Evolutionary conservation across 2,113 vertebrate species (phyloP).

Genomic region (Xiphophorus couchianus): DNA sequence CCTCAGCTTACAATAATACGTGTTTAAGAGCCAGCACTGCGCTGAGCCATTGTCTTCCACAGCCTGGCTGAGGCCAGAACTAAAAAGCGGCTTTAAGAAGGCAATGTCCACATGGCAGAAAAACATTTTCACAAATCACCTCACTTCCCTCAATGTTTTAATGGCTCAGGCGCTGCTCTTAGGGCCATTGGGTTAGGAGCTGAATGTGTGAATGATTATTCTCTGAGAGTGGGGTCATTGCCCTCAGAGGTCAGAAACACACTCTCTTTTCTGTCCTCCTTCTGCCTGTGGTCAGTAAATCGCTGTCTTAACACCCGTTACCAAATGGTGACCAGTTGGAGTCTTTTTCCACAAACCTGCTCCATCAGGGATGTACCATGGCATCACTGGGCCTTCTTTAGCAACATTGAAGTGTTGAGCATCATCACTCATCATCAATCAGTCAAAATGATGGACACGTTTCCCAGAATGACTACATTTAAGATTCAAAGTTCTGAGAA

Average conservation of each 20-base stretch:
- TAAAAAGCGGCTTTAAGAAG: conserved; percentile 61
- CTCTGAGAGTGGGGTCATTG: conserved; percentile 65
- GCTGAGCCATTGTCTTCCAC: conserved; percentile 61
- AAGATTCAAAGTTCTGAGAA: background rate
- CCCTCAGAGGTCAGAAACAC: conserved; percentile 50
- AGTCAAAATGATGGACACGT: conserved; percentile 7
- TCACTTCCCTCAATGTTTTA: conserved; percentile 55
- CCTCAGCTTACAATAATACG: conserved; percentile 76
- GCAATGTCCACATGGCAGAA: conserved; percentile 35
- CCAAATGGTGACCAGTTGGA: conserved; percentile 24
- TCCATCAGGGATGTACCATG: conserved; percentile 9
- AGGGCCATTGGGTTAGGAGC: conserved; percentile 69
- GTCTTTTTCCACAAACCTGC: conserved; percentile 10
- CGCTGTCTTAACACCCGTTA: background rate
- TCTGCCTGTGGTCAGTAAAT: background rate
- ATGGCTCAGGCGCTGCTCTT: conserved; percentile 71
- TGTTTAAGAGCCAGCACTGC: conserved; percentile 35
- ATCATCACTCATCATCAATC: conserved; percentile 21
- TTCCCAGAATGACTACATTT: conserved; percentile 26
- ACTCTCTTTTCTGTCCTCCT: conserved; percentile 6
- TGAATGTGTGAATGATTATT: conserved; percentile 77
- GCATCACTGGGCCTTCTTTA: conserved; percentile 4
- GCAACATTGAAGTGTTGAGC: conserved; percentile 10
- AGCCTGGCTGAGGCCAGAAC: conserved; percentile 31
- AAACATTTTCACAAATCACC: conserved; percentile 72